Conservation (phyloP, 35 echinoderm and acorn worm genomes). For the Apostichopus japonicus region DNA sequence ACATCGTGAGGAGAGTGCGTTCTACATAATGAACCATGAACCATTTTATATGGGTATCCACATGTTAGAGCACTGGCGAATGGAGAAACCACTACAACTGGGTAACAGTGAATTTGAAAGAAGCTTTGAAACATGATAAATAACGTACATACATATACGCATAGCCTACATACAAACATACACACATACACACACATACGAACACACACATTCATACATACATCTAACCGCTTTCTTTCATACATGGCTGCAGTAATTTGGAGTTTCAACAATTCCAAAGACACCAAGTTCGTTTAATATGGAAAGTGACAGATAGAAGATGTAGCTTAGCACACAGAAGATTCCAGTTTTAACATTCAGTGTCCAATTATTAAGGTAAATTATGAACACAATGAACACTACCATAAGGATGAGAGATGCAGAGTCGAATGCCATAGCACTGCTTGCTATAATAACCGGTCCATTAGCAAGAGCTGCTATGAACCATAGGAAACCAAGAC, state of each 20-base stretch:
- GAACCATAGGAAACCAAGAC: constrained; percentile 94
- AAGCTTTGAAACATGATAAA: too few species aligned
- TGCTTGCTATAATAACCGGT: constrained; percentile 64
- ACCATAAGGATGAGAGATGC: constrained; percentile 75
- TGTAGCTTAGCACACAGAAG: constrained; percentile 46
- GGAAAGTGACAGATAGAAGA: constrained; percentile 33
- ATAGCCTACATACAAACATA: too few species aligned
- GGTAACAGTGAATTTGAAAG: too few species aligned
- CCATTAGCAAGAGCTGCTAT: constrained; percentile 46
- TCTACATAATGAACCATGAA: too few species aligned
- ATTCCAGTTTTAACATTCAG: constrained; percentile 51
- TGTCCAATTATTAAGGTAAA: constrained; percentile 89
- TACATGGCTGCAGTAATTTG: constrained; percentile 29
- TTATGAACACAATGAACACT: constrained; percentile 64
- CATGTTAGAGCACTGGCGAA: too few species aligned
- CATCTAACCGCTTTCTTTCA: too few species aligned
- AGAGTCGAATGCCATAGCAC: constrained; percentile 74
- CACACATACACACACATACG: too few species aligned
- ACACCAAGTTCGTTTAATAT: constrained; percentile 69
- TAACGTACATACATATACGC: too few species aligned
- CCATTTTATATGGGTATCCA: too few species aligned
- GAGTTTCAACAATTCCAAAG: constrained; percentile 41
- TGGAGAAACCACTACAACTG: too few species aligned
- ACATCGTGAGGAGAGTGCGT: too few species aligned
- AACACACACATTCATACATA: too few species aligned